phyloP scores from a whole-genome alignment of 2,113 vertebrate species.

The Pelodiscus sinensis region DNA sequence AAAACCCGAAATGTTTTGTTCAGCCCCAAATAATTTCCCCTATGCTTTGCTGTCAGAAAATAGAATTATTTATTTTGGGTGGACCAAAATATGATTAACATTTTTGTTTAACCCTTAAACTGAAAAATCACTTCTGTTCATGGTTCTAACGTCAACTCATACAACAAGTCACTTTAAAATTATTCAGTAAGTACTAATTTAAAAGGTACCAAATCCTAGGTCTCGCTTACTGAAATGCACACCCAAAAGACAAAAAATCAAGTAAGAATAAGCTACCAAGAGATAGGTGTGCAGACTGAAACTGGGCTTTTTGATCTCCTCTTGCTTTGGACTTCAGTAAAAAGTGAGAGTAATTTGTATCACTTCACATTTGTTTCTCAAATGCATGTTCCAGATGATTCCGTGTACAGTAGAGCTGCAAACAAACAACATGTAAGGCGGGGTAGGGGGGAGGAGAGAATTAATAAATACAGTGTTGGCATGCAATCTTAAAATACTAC shows the following conservation, averaged over 20 bases:
- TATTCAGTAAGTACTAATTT: too few relatives aligned
- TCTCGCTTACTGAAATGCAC: background rate
- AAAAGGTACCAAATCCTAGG: background rate
- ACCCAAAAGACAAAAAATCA: background rate
- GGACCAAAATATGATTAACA: background rate
- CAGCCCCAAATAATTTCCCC: background rate
- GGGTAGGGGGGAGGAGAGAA: background rate
- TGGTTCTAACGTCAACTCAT: background rate
- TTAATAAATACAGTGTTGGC: background rate
- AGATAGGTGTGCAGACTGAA: background rate
- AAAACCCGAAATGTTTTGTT: background rate
- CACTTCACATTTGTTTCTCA: background rate
- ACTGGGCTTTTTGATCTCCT: background rate
- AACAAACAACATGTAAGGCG: background rate
- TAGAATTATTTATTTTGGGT: background rate
- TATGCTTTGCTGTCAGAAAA: background rate
- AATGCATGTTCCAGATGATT: background rate
- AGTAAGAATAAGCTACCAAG: background rate
- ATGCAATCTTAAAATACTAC: background rate
- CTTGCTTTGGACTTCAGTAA: background rate
- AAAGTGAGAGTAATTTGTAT: background rate
- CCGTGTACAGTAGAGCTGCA: background rate
- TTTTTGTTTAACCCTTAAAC: background rate
- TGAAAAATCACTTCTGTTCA: background rate
- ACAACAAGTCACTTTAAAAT: background rate